phyloP scores from a whole-genome alignment of 2,888 invertebrate species.

The Corythucha ciliata region DNA sequence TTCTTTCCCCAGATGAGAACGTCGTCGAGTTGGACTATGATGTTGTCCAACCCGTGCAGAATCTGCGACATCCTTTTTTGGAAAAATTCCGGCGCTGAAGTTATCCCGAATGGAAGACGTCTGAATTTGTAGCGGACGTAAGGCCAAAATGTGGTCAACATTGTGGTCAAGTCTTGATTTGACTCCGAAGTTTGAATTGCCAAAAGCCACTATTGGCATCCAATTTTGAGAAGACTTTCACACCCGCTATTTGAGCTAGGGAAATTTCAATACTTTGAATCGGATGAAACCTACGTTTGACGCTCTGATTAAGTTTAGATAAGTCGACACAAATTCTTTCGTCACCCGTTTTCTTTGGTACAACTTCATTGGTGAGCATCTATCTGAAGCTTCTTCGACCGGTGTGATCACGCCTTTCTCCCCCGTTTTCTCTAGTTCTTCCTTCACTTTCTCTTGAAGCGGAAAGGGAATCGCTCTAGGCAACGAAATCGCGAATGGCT shows the following conservation, averaged over 20 bases:
- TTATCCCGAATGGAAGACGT: constrained; percentile 34
- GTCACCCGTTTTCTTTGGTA: not conserved
- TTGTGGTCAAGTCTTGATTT: constrained; percentile 30
- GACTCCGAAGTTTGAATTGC: constrained; percentile 31
- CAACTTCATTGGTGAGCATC: constrained; percentile 5
- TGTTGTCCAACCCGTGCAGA: constrained; percentile 24
- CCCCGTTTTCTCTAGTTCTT: constrained; percentile 6
- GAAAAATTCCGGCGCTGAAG: constrained; percentile 28
- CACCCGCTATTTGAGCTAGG: constrained; percentile 11
- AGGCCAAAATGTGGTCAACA: constrained; percentile 33
- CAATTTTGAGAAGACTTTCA: constrained; percentile 33
- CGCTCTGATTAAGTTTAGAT: constrained; percentile 16
- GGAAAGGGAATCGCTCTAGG: constrained; percentile 12
- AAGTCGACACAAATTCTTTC: constrained; percentile 19
- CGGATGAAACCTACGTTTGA: constrained; percentile 17
- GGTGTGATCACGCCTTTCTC: constrained; percentile 3
- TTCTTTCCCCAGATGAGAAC: constrained; percentile 20
- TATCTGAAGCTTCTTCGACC: not conserved
- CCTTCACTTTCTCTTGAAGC: constrained; percentile 13
- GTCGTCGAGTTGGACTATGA: constrained; percentile 26
- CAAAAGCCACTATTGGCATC: constrained; percentile 35
- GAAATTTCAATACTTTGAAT: constrained; percentile 17
- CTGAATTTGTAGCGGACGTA: constrained; percentile 33
- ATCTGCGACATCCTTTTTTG: constrained; percentile 24
- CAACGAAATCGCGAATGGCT: constrained; percentile 1